Conservation (phyloP, 1,140 invertebrate genomes). For the Drosophila pachea region DNA sequence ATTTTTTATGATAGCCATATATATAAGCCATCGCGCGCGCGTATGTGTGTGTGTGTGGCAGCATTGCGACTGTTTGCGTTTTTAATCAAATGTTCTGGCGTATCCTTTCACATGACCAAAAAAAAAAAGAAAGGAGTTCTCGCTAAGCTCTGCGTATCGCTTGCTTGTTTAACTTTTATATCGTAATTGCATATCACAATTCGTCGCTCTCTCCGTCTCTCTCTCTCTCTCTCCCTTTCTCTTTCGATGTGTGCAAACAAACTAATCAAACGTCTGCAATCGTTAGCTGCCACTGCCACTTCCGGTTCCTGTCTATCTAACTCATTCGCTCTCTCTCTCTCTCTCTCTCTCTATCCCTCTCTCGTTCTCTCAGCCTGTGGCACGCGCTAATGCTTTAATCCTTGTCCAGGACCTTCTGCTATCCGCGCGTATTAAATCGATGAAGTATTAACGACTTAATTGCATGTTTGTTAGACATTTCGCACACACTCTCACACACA, state of each 20-base stretch:
- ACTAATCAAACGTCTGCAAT: slow-evolving; percentile 75
- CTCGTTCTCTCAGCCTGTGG: slow-evolving; percentile 24
- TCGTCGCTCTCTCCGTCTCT: background rate
- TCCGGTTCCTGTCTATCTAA: slow-evolving; percentile 51
- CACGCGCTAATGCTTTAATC: slow-evolving; percentile 73
- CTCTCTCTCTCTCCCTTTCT: background rate
- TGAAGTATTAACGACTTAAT: slow-evolving; percentile 78
- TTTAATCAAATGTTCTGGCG: slow-evolving; percentile 67
- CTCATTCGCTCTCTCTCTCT: background rate
- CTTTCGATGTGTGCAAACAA: slow-evolving; percentile 41
- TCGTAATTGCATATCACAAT: slow-evolving; percentile 71
- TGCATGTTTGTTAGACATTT: slow-evolving; percentile 76
- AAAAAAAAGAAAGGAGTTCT: background rate
- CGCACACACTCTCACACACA: slow-evolving; percentile 17
- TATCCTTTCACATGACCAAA: slow-evolving; percentile 5
- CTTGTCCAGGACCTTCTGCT: slow-evolving; percentile 44
- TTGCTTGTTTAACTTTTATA: slow-evolving; percentile 74
- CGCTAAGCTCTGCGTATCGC: slow-evolving; percentile 33
- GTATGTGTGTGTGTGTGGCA: background rate
- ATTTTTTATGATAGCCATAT: slow-evolving; percentile 71
- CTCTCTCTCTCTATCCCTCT: background rate
- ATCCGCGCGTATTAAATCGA: slow-evolving; percentile 69
- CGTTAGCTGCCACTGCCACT: slow-evolving; percentile 44
- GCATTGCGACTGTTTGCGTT: slow-evolving; percentile 59
- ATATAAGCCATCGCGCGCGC: background rate